A percentile compares a stretch with the other conserved stretches of the same genome.
phyloP scores from a whole-genome alignment of 2,797 vertebrate species.

The Echiichthys vipera region DNA sequence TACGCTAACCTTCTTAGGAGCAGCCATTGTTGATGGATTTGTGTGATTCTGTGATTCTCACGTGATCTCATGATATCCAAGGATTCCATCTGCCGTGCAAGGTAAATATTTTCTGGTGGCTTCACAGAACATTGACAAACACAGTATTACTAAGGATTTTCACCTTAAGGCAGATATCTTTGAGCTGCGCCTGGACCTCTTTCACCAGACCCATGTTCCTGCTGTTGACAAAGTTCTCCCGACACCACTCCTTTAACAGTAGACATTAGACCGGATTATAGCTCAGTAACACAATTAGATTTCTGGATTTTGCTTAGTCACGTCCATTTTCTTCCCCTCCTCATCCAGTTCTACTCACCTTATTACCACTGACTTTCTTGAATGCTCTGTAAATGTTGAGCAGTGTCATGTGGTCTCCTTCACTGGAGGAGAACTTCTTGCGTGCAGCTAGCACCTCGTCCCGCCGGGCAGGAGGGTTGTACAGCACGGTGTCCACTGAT shows the following conservation, averaged over 20 bases:
- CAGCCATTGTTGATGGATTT: too few relatives aligned
- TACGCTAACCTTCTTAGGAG: too few relatives aligned
- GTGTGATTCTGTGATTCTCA: neutral
- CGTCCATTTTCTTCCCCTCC: fast-evolving
- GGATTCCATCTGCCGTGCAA: too few relatives aligned
- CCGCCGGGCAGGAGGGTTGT: constrained; percentile 89
- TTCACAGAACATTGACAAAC: neutral
- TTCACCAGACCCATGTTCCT: constrained; percentile 94
- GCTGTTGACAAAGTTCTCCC: constrained; percentile 95
- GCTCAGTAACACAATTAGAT: neutral
- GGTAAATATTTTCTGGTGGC: fast-evolving
- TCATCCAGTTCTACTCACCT: constrained; percentile 78
- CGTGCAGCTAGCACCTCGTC: constrained; percentile 90
- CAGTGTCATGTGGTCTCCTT: constrained; percentile 95
- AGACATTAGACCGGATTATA: neutral
- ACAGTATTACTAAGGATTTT: neutral
- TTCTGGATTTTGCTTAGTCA: neutral
- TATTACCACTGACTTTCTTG: constrained; percentile 89
- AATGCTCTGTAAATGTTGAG: constrained; percentile 94
- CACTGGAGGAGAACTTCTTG: constrained; percentile 94
- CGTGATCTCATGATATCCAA: too few relatives aligned
- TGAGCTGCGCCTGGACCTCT: constrained; percentile 92
- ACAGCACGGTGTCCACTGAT: constrained; percentile 94
- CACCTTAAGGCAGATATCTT: constrained; percentile 96
- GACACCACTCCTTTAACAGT: constrained; percentile 92